Conservation (phyloP, 1,140 invertebrate genomes). For the Potamilus streckersoni region DNA sequence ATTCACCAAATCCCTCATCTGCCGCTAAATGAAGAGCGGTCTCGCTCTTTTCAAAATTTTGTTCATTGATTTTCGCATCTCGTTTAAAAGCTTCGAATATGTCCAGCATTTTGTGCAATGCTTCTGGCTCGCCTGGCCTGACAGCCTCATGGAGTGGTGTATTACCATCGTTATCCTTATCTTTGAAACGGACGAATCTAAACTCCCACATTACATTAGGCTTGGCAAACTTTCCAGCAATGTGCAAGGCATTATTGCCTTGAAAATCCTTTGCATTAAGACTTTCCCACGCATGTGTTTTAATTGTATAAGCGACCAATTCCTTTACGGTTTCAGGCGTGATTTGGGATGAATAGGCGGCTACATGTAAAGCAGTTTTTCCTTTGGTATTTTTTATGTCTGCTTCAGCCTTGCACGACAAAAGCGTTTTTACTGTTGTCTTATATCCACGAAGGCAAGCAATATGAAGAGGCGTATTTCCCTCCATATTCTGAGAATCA, state of each 20-base stretch:
- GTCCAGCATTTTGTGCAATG: constrained; percentile 56
- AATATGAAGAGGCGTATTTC: constrained; percentile 65
- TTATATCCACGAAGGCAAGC: constrained; percentile 59
- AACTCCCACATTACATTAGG: constrained; percentile 59
- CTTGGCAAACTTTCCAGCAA: constrained; percentile 51
- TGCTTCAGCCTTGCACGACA: constrained; percentile 51
- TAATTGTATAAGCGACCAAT: constrained; percentile 54
- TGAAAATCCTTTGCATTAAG: constrained; percentile 51
- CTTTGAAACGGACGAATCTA: constrained; percentile 52
- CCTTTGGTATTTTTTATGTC: constrained; percentile 55
- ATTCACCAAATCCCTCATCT: constrained; percentile 36
- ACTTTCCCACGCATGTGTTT: constrained; percentile 55
- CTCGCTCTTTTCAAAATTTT: constrained; percentile 38
- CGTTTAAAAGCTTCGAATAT: constrained; percentile 55
- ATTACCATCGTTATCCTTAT: constrained; percentile 41
- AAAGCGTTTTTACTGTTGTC: constrained; percentile 47
- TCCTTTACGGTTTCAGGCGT: constrained; percentile 44
- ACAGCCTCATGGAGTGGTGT: constrained; percentile 41
- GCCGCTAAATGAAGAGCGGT: constrained; percentile 53
- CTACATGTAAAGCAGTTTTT: constrained; percentile 55
- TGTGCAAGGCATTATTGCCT: constrained; percentile 59
- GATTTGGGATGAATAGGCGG: constrained; percentile 44
- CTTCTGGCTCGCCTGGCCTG: constrained; percentile 43
- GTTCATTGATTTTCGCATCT: constrained; percentile 55
- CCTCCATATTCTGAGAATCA: constrained; percentile 45